Conservation (phyloP, 2,888 invertebrate genomes). For the Limnephilus auricula region DNA sequence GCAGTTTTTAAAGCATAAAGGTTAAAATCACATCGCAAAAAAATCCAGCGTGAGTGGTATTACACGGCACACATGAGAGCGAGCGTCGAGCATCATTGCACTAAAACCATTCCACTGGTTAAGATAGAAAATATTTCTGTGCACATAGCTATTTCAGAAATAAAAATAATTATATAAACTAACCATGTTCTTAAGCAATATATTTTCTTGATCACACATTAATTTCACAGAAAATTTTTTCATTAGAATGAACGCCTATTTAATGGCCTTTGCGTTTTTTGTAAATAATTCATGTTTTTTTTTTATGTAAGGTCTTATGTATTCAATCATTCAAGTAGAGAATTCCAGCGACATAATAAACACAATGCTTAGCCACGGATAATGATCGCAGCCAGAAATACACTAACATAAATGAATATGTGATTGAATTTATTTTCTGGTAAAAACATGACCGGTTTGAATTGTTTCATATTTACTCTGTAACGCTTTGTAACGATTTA, state of each 20-base stretch:
- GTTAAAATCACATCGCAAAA: no score
- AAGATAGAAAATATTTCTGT: not conserved
- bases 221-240: not conserved
- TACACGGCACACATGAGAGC: no score
- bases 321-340: conserved; percentile 22
- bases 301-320: conserved; percentile 14
- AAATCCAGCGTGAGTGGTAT: no score
- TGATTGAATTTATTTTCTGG: conserved; percentile 24
- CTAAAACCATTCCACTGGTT: not conserved
- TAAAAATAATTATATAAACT: not conserved
- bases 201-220: not conserved
- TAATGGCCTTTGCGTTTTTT: conserved; percentile 27
- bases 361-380: not conserved
- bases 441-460: not conserved
- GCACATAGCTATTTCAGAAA: not conserved
- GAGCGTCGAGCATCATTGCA: no score
- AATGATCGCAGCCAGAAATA: conserved; percentile 38
- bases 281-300: conserved; percentile 26
- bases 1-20: no score
- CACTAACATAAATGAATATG: conserved; percentile 45
- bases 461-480: conserved; percentile 1
- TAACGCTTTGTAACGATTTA: not conserved
- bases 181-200: not conserved
- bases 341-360: conserved; percentile 5
- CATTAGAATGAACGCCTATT: not conserved